A percentile compares a stretch with the other conserved stretches of the same genome.
Conservation (phyloP, 2,888 invertebrate species). For the Emesis russula region DNA sequence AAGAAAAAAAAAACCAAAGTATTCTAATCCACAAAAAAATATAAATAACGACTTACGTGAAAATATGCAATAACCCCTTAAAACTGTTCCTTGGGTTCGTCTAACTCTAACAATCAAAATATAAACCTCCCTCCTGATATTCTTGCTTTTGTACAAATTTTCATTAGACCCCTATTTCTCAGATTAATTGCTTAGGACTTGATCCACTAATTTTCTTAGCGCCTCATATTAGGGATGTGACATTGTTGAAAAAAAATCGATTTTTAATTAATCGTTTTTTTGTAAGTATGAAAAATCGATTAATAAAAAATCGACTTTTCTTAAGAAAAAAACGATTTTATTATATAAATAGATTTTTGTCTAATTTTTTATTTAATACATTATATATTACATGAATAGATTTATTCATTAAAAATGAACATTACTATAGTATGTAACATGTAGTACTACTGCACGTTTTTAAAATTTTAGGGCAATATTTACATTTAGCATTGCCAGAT, state of each 20-base stretch:
- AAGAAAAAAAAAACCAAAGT: not conserved
- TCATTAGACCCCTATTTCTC: not conserved
- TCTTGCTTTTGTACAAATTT: not conserved
- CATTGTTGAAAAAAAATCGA: too few relatives aligned
- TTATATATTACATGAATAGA: too few relatives aligned
- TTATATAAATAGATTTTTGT: too few relatives aligned
- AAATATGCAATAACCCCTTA: not conserved
- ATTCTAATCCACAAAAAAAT: not conserved
- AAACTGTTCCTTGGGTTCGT: not conserved
- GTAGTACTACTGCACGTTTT: not conserved
- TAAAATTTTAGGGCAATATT: constrained; percentile 40
- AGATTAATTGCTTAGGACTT: not conserved
- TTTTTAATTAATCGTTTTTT: too few relatives aligned
- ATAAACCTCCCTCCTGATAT: not conserved
- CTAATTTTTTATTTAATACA: too few relatives aligned
- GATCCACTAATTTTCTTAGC: not conserved
- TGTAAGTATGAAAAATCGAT: too few relatives aligned
- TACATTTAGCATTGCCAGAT: constrained; percentile 69
- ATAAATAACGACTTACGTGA: not conserved
- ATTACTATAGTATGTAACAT: too few relatives aligned
- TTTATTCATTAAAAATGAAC: too few relatives aligned
- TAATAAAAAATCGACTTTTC: too few relatives aligned
- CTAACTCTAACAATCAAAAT: not conserved
- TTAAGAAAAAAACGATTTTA: too few relatives aligned
- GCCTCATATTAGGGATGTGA: not conserved